Evolutionary conservation across 2,888 invertebrate species (phyloP), one percentile per base, ranked within the genome.

Genomic region (Cerceris ruficornis): DNA sequence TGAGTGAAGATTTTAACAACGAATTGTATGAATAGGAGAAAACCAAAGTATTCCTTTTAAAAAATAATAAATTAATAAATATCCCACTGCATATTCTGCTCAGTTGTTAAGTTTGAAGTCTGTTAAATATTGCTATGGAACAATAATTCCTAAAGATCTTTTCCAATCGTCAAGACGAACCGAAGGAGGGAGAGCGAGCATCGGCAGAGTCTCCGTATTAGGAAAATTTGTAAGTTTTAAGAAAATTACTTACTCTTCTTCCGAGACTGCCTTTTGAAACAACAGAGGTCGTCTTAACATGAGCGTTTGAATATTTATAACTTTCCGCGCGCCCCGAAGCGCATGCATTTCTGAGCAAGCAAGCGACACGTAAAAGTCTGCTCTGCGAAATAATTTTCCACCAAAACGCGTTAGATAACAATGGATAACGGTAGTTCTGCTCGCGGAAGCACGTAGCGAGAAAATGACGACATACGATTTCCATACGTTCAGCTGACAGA

Each of bases 341-440:
- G 69, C 55, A 77, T 61, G 61, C 57, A 50, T 54, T 17, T 54
- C 57, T 42, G 74, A 64, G 65, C 46, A 46, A 71, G 66, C 41
- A 52, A 57, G 46, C 28, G 28, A 46, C 15, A 43, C 43, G 60
- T 11, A 61, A 61, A 61, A 61, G 46, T 61, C 15, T 46, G 46
- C 28, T 28, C 8, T 11, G 2, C 15, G 39, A 42, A 42, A 64
- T 55, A 69, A 61, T 57, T 50, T 50, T 66, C 28, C 15, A 64
- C 28, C 46, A 42, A 68, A 75, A 64, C 64, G 14, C 28, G 46
- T 15, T 41, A 2, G 54, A 13, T 15, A 72, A 73, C 62, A 73
- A 76, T 59, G 43, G 50, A 8, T 61, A 75, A 71, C 75, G 71
- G 75, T 67, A 46, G n/a, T 43, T 7, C 2, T 9, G 15, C 11